Evolutionary conservation across 2,797 vertebrate species (phyloP).

Genomic region (Pseudocheirus occidentalis): DNA sequence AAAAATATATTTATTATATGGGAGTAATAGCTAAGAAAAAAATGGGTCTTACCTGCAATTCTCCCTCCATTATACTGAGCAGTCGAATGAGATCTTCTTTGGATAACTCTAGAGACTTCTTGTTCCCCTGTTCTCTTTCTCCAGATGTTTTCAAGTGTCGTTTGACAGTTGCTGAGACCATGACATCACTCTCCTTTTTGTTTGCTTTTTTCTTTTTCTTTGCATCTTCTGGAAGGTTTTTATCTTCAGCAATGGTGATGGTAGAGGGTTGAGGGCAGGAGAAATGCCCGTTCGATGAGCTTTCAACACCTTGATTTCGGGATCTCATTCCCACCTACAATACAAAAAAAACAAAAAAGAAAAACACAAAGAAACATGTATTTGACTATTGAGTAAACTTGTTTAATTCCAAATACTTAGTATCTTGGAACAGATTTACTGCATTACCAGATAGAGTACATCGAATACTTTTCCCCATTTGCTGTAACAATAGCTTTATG

Average conservation of each 20-base stretch:
- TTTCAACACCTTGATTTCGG: constrained; percentile 89
- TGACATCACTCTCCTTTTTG: constrained; percentile 86
- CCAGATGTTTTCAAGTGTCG: constrained; percentile 85
- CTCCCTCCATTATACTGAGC: constrained; percentile 97
- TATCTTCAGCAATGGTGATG: constrained; percentile 85
- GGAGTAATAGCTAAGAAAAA: neutral
- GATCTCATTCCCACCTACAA: constrained; percentile 93
- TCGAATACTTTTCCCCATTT: neutral
- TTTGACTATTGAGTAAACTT: constrained; percentile 25
- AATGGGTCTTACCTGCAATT: constrained; percentile 91
- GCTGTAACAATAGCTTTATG: neutral
- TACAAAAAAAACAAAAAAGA: constrained; percentile 53
- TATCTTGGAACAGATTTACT: constrained; percentile 32
- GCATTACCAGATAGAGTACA: constrained; percentile 9
- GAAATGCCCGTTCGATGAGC: constrained; percentile 86
- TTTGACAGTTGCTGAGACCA: constrained; percentile 89
- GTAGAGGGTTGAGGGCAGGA: constrained; percentile 86
- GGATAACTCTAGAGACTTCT: constrained; percentile 87
- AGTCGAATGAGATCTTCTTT: constrained; percentile 92
- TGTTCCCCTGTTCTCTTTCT: constrained; percentile 80
- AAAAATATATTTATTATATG: neutral
- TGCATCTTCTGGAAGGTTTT: constrained; percentile 85
- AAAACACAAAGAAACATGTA: constrained; percentile 37
- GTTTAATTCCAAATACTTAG: constrained; percentile 20
- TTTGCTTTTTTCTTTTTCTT: constrained; percentile 89